phyloP scores from a whole-genome alignment of 2,113 vertebrate species.

The Empidonax traillii region DNA sequence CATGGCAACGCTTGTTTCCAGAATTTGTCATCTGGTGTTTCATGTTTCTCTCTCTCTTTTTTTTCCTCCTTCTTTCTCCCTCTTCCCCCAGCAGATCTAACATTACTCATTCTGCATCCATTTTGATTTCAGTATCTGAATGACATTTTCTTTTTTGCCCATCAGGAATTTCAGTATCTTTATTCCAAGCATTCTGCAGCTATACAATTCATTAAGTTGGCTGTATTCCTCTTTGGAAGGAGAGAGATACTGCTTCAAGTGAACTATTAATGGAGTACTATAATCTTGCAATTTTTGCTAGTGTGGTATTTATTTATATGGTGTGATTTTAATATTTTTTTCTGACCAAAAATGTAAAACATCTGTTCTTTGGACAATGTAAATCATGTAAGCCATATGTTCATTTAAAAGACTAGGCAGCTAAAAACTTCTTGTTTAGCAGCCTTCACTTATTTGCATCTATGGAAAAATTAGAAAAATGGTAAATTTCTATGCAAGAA shows the following conservation, averaged over 20 bases:
- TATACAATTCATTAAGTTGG: background rate
- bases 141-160: slow-evolving; percentile 32
- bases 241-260: background rate
- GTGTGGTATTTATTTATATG: background rate
- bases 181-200: background rate
- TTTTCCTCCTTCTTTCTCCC: background rate
- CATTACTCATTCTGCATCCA: slow-evolving; percentile 54
- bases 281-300: background rate
- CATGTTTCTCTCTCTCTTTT: slow-evolving; percentile 1
- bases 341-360: background rate
- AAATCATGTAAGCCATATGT: background rate
- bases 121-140: slow-evolving; percentile 52
- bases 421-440: background rate
- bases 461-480: background rate
- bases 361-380: background rate
- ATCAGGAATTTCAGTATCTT: slow-evolving; percentile 8
- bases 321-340: background rate
- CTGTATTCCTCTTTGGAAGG: background rate
- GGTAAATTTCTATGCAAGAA: background rate
- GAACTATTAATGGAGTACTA: background rate
- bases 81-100: background rate
- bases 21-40: slow-evolving; percentile 71
- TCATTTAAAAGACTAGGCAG: background rate
- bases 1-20: slow-evolving; percentile 63
- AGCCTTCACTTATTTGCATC: background rate